Base-by-base conservation (phyloP, 2,888 invertebrate genomes). In the Dysmachus trigonus region DNA sequence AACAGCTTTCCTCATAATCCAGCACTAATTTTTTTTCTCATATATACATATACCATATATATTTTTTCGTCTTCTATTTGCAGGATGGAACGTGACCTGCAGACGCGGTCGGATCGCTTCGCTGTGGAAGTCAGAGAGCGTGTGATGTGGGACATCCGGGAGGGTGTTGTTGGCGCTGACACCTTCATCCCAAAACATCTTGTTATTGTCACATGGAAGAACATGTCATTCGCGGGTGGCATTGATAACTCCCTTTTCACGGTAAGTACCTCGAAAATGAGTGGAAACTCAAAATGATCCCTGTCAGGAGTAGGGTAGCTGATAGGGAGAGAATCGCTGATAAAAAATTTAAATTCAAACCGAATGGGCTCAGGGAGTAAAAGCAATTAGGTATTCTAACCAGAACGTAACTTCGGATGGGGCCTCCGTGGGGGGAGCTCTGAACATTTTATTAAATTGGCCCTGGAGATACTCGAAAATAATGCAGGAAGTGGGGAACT, bases 151-250 rank as follows among this genome's bases (percentile, higher is more conserved):
- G 98, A 98, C 90, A 95, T 98, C 86, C 94, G 97, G 74, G 95
- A 96, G 89, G 98, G 98, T 10, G 97, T 98, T 30, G 96, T 98
- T 33, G 98, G 99, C 0, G 95, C 98, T 0, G 96, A 97, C 72
- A 95, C 96, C 1, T 99, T 99, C 92, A 94, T 95, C 88, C 98
- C 99, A 0, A 97, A 98, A 90, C 98, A 98, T 90, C 97, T 96
- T 2, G 93, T 97, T 86, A 96, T 98, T 87, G 94, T 97, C 85
- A 99, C 99, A 0, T 99, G 99, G 99, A 97, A 97, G 92, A 98
- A 99, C 92, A 96, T 98, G 92, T 97, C 98, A 0, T 98, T 98
- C 91, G 95, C 96, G 90, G 98, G 98, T 83, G 98, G 98, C 88
- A 96, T 96, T 89, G 95, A 95, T 88, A 95, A 95, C 91, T 95